These are phyloP conservation scores for Hippocampus guttulatus DNA, from an alignment of 2,113 vertebrate genomes.

Conservation along the genomic window DNA sequence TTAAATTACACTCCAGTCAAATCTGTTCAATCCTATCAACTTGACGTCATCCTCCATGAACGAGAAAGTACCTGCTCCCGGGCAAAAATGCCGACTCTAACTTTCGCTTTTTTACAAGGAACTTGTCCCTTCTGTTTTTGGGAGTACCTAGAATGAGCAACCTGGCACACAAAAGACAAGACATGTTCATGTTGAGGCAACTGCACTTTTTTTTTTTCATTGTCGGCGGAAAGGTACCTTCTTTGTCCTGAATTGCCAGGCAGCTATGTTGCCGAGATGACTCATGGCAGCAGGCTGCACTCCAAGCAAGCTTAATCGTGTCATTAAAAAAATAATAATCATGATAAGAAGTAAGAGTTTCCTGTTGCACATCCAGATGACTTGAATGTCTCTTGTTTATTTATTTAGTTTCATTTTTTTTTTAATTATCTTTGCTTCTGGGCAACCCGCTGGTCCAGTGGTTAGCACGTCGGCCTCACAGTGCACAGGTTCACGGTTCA, in stretches of 20 bases:
- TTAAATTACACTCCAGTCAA: no score
- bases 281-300: slow-evolving; percentile 7
- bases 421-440: not conserved
- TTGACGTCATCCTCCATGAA: not conserved
- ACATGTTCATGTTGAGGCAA: not conserved
- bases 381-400: slow-evolving; percentile 13
- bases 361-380: slow-evolving; percentile 30
- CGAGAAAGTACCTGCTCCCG: not conserved
- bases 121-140: not conserved
- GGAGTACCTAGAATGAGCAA: not conserved
- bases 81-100: not conserved
- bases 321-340: not conserved
- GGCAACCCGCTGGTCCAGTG: no score
- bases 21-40: no score
- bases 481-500: no score
- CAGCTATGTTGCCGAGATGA: slow-evolving; percentile 13
- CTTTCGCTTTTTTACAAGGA: not conserved
- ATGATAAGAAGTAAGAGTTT: not conserved
- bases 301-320: not conserved
- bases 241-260: not conserved
- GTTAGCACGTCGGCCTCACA: no score
- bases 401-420: slow-evolving; percentile 8
- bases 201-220: not conserved
- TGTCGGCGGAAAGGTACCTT: not conserved
- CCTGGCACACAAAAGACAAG: not conserved